A percentile compares a stretch with the other conserved stretches of the same genome.
These are phyloP conservation scores for Nomada goodeniana DNA, from an alignment of 2,888 invertebrate species.

Conservation along the genomic window DNA sequence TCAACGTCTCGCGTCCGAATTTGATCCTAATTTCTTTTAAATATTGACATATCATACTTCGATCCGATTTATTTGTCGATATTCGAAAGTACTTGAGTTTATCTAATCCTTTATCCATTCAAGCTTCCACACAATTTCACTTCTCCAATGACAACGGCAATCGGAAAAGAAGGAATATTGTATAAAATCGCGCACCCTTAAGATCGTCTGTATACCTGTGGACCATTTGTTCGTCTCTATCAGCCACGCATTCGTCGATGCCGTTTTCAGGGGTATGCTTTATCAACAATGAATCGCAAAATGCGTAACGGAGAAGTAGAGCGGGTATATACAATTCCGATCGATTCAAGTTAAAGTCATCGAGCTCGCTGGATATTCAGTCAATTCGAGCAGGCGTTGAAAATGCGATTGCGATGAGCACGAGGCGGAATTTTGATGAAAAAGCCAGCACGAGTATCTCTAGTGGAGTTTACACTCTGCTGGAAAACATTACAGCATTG, in stretches of 20 bases:
- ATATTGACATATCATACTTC: too few relatives aligned
- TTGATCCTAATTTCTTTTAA: too few relatives aligned
- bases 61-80: too few relatives aligned
- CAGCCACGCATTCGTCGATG: neutral
- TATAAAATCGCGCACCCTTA: neutral
- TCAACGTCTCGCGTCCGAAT: too few relatives aligned
- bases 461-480: slow-evolving; percentile 62
- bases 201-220: neutral
- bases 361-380: slow-evolving; percentile 25
- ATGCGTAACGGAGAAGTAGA: neutral
- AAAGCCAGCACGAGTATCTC: slow-evolving; percentile 63
- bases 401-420: slow-evolving; percentile 34
- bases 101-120: too few relatives aligned
- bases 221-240: neutral
- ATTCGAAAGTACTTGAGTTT: too few relatives aligned
- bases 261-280: neutral
- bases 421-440: slow-evolving; percentile 56
- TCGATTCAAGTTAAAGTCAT: slow-evolving; percentile 24
- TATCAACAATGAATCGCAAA: neutral
- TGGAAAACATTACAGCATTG: slow-evolving; percentile 64
- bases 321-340: neutral
- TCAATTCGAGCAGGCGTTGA: slow-evolving; percentile 26
- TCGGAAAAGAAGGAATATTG: neutral
- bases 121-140: too few relatives aligned
- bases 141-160: neutral